Base-by-base conservation (phyloP, 2,888 invertebrate species). In the Hedychridium roseum region DNA sequence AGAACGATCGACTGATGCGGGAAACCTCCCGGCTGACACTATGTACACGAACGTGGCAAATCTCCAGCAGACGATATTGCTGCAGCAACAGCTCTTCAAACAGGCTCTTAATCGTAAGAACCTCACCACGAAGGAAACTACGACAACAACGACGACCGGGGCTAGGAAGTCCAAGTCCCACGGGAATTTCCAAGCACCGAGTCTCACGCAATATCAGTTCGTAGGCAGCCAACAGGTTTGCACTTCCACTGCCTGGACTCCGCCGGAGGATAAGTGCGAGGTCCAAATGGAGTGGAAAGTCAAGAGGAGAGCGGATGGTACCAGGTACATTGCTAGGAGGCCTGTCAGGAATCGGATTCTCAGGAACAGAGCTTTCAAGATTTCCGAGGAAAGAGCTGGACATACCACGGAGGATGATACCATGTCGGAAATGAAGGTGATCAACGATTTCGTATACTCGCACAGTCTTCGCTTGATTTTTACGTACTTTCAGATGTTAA, bases 371-470 rank as follows among this genome's bases (percentile, higher is more conserved):
- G 88, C 88, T 2, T 80, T 86, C 47, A 85, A 85, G 65, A 82
- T 89, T 50, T 83, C 83, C 20, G 86, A 87, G 62, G 88, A 90
- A 69, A 80, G 90, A 11, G 83, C 84, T 34, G 86, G 86, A 1
- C 79, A 82, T 31, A 81, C 87, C 43, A 89, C 89, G 0, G 91
- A 91, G 71, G 91, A 91, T 64, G 90, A 91, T 64, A 88, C 89
- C 14, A 83, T 87, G 76, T 89, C 89, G 9, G 90, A 90, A 71
- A 81, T 90, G 51, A 91, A 91, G 82, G 83, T 83, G 73, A 37
- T n/a, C n/a, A n/a, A n/a, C n/a, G n/a, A n/a, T n/a, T n/a, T n/a
- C n/a, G n/a, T n/a, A n/a, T n/a, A n/a, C n/a, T n/a, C n/a, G n/a
- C n/a, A n/a, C n/a, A n/a, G n/a, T n/a, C n/a, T n/a, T n/a, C n/a